These are phyloP conservation scores for Labeo calbasu DNA, from an alignment of 2,797 vertebrate species.

Conservation along the genomic window DNA sequence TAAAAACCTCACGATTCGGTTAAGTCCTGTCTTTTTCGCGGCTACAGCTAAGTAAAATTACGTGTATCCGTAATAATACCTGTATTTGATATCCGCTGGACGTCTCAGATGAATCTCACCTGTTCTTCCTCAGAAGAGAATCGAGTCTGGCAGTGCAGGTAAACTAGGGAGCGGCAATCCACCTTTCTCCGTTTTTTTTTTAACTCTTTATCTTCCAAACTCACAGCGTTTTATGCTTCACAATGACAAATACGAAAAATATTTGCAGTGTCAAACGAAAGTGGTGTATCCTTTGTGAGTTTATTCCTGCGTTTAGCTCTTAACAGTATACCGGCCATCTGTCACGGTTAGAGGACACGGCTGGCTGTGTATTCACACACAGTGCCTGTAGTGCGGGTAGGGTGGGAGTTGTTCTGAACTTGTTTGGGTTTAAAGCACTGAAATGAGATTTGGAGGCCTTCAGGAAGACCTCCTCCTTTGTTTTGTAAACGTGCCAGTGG, in stretches of 20 bases:
- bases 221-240: not conserved
- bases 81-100: not conserved
- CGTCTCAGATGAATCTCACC: slow-evolving; percentile 3
- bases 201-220: slow-evolving; percentile 33
- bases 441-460: slow-evolving; percentile 42
- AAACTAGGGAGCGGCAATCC: slow-evolving; percentile 14
- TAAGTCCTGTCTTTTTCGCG: too few relatives aligned
- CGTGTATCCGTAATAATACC: not conserved
- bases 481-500: slow-evolving; percentile 58
- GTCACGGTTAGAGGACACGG: not conserved
- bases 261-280: not conserved
- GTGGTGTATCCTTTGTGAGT: not conserved
- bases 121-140: not conserved
- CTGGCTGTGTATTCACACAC: not conserved
- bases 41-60: not conserved
- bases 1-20: not conserved
- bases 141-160: slow-evolving; percentile 1
- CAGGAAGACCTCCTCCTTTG: slow-evolving; percentile 59
- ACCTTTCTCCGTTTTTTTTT: not conserved
- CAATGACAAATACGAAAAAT: not conserved
- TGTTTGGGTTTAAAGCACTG: slow-evolving; percentile 45
- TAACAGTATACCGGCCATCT: not conserved
- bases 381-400: slow-evolving; percentile 12
- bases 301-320: not conserved
- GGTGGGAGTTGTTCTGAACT: slow-evolving; percentile 16